A percentile compares a stretch with the other conserved stretches of the same genome.
Evolutionary conservation across 1,140 invertebrate species (phyloP).

Genomic region (Tachypleus tridentatus): DNA sequence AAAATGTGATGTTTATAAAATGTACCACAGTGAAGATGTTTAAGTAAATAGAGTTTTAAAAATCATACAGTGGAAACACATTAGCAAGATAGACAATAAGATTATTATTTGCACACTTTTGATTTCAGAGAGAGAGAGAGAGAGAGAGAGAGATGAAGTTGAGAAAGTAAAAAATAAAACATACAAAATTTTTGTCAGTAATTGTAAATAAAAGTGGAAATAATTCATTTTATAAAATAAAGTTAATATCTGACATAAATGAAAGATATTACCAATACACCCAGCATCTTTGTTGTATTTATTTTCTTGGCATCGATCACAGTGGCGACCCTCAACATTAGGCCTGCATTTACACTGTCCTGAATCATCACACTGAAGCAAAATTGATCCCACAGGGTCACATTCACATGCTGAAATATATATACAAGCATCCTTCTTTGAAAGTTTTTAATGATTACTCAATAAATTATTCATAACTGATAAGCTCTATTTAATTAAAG

Average conservation of each 20-base stretch:
- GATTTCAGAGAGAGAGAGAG: too few relatives aligned
- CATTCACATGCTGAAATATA: conserved; percentile 57
- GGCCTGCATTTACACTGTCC: conserved; percentile 83
- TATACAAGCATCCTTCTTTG: background rate
- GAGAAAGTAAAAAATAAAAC: too few relatives aligned
- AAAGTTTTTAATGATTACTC: background rate
- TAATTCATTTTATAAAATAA: too few relatives aligned
- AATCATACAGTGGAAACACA: too few relatives aligned
- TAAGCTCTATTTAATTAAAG: background rate
- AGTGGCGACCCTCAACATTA: conserved; percentile 80
- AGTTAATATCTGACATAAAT: background rate
- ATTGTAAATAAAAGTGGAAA: too few relatives aligned
- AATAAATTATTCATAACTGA: conserved; percentile 1
- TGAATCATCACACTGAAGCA: conserved; percentile 60
- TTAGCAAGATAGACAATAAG: too few relatives aligned
- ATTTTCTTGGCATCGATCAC: conserved; percentile 87
- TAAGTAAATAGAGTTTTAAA: too few relatives aligned
- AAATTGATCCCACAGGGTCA: conserved; percentile 70
- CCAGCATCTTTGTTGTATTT: conserved; percentile 71
- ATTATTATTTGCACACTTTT: too few relatives aligned
- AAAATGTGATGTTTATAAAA: too few relatives aligned
- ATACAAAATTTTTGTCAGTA: too few relatives aligned
- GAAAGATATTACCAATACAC: conserved; percentile 43
- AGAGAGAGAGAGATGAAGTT: too few relatives aligned
- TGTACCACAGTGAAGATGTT: too few relatives aligned